Evolutionary conservation across 2,113 vertebrate genomes (phyloP).

Genomic region (Sinosuthora webbiana): DNA sequence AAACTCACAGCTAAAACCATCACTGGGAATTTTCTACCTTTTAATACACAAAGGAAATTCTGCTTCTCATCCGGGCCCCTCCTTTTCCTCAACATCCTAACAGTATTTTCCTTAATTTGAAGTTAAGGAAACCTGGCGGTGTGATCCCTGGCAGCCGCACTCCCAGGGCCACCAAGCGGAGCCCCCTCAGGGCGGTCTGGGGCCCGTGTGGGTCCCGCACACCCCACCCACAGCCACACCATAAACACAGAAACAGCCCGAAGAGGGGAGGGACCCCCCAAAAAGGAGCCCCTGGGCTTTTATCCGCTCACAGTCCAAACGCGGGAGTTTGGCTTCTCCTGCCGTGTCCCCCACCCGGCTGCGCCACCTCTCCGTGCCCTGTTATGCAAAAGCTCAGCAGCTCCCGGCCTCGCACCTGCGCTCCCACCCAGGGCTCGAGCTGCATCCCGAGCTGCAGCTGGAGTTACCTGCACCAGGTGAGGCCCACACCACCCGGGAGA

Average conservation of each 20-base stretch:
- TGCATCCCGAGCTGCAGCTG: neutral
- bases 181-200: neutral
- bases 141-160: fast-evolving
- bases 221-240: neutral
- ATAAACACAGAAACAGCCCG: neutral
- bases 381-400: fast-evolving
- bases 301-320: neutral
- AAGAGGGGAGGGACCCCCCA: no score
- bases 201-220: no score
- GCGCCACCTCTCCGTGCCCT: neutral
- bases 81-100: neutral
- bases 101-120: neutral
- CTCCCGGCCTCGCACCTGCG: neutral
- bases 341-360: fast-evolving
- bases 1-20: neutral
- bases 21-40: neutral
- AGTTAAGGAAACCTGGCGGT: fast-evolving
- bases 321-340: no score
- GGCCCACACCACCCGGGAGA: neutral
- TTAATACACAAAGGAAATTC: neutral
- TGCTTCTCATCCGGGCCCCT: neutral
- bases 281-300: no score
- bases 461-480: neutral
- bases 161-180: neutral
- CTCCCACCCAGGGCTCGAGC: neutral